Evolutionary conservation across 2,113 vertebrate genomes (phyloP), one percentile per base, ranked within the genome.

Genomic region (Cichladusa arquata): DNA sequence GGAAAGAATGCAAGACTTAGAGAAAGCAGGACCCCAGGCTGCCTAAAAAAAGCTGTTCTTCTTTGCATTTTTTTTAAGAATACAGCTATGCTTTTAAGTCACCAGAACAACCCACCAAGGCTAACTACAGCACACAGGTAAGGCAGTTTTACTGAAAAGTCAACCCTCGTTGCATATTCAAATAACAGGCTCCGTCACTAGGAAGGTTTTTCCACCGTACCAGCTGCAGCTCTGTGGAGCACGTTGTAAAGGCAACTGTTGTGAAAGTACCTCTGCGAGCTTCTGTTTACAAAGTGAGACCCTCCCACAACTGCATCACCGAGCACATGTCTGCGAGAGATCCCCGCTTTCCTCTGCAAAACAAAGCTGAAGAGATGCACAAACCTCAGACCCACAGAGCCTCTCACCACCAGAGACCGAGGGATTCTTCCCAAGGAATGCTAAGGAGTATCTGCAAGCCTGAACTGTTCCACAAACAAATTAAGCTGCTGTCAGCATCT

Each of bases 281-380:
- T 96, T 96, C 92, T 97, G 96, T 97, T 95, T 95, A 96, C 96
- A 96, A 96, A 84, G 92, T 42, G 95, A 93, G 94, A 96, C 94
- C 94, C 95, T 97, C 92, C 96, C 96, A 97, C 92, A 90, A 95
- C 89, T 47, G 91, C 95, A 97, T 96, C 96, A 96, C 95, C 23
- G 77, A 96, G 92, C 95, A 96, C 96, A 97, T 94, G 96, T 89
- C 86, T 90, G 90, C 8, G 50, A 91, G 81, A 90, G 92, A 92
- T 91, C 69, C 42, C 48, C 0, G 58, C 79, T 97, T 79, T 48
- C 45, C 87, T 91, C 86, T 80, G 50, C 90, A 94, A 92, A 93
- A 85, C 92, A 94, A 93, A 90, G 47, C 89, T 60, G 47, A 82
- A 70, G 22, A n/a, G 24, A 65, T 9, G 33, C 67, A 86, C 82